phyloP scores from a whole-genome alignment of 2,797 vertebrate species.

The Nannoperca obscura region DNA sequence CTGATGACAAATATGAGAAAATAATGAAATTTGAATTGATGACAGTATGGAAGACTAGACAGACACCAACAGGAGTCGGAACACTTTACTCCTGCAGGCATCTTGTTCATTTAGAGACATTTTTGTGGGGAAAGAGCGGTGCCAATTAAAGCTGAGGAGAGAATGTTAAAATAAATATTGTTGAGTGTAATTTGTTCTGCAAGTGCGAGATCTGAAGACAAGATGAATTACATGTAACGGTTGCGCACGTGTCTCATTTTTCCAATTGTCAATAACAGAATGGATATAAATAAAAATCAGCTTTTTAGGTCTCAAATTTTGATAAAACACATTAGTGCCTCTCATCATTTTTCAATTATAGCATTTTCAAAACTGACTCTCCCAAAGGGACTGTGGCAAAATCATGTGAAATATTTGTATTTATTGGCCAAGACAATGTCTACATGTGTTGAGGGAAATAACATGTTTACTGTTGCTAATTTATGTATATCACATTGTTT shows the following conservation, averaged over 20 bases:
- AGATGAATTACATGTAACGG: constrained; percentile 5
- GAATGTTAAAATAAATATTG: constrained; percentile 6
- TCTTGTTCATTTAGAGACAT: constrained; percentile 49
- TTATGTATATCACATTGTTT: neutral
- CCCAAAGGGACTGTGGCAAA: neutral
- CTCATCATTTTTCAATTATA: neutral
- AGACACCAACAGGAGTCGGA: constrained; percentile 48
- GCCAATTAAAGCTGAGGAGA: constrained; percentile 15
- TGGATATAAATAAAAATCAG: neutral
- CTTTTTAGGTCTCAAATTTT: neutral
- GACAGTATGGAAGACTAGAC: constrained; percentile 40
- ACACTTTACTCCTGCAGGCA: constrained; percentile 28
- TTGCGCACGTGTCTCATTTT: neutral
- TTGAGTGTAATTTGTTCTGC: neutral
- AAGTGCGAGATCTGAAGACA: neutral
- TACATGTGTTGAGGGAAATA: neutral
- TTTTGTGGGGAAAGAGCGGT: constrained; percentile 17
- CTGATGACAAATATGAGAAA: constrained; percentile 64
- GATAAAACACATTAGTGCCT: neutral
- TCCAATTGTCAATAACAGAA: neutral
- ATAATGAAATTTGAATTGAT: constrained; percentile 66
- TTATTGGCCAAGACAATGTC: neutral
- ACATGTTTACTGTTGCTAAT: neutral
- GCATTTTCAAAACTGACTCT: neutral
- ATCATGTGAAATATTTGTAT: neutral